These are phyloP conservation scores for Scaptomyza montana DNA, from an alignment of 1,140 invertebrate species.

Conservation along the genomic window DNA sequence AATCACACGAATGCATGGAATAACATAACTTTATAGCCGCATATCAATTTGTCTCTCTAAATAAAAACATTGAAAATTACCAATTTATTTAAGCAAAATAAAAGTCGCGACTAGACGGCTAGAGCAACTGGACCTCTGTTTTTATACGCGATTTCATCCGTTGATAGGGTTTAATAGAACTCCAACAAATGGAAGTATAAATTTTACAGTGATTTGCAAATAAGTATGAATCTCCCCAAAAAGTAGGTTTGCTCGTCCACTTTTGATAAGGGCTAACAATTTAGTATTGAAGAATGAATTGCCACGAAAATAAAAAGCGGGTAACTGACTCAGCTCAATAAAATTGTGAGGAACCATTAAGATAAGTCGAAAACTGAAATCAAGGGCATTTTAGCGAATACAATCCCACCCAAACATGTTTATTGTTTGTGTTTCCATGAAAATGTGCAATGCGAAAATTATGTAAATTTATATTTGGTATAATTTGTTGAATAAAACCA, in stretches of 20 bases:
- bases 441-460: slow-evolving; percentile 53
- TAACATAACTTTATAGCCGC: background rate
- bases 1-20: background rate
- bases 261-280: slow-evolving; percentile 6
- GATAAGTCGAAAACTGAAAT: slow-evolving; percentile 16
- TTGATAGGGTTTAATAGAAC: slow-evolving; percentile 10
- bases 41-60: slow-evolving; percentile 4
- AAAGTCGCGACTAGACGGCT: background rate
- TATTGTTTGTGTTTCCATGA: slow-evolving; percentile 31
- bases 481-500: slow-evolving; percentile 23
- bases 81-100: background rate
- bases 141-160: slow-evolving; percentile 12
- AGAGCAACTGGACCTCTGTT: slow-evolving; percentile 3
- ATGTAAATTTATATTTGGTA: slow-evolving; percentile 52
- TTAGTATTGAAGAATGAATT: slow-evolving; percentile 58
- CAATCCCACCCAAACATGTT: slow-evolving; percentile 7
- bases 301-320: slow-evolving; percentile 46
- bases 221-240: slow-evolving; percentile 18
- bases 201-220: slow-evolving; percentile 18
- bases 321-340: slow-evolving; percentile 27
- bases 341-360: slow-evolving; percentile 18
- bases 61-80: slow-evolving; percentile 25
- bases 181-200: background rate
- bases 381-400: background rate
- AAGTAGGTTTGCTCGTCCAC: background rate